Base-by-base conservation (phyloP, 2,113 vertebrate genomes). In the Poeciliopsis retropinna region DNA sequence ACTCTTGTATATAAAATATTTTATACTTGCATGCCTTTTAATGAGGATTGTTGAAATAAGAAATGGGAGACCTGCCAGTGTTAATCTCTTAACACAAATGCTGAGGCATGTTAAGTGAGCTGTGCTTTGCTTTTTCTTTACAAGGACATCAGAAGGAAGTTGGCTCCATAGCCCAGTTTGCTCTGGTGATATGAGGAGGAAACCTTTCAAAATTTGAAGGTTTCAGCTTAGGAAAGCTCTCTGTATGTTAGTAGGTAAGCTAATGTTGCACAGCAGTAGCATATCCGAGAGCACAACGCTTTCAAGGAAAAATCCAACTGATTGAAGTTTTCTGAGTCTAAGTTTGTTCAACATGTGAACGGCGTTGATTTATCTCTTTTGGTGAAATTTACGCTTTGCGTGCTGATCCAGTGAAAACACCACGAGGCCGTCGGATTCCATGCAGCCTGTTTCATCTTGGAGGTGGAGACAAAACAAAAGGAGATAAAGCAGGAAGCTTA, bases 311-410 rank as follows among this genome's bases (percentile, higher is more conserved):
- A 15, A 64, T 64, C 25, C 61, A 27, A 17, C 41, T 44, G 41
- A 44, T 41, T 28, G 30, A 61, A 22, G 29, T 37, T 47, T 44
- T 66, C n/a, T 17, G 60, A 60, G 25, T 44, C 34, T 19, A 22
- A 22, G 68, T 37, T 31, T 37, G 29, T 60, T 37, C 39, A 12
- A 30, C 9, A 31, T 67, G 31, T 67, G 27, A 25, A 70, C n/a
- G 61, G 47, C 57, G 64, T 64, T 1, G 3, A 75, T 60, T 10
- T 67, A 34, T 47, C 6, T 14, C 41, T 44, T 67, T 41, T 28
- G 37, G 32, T 34, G 19, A 74, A 62, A 39, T 80, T 78, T 60
- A 71, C 65, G 64, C 63, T 65, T 73, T 34, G 37, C 63, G 76
- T 32, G 57, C 44, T 15, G 37, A 41, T n/a, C 44, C 17, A 54